Conservation (phyloP, 2,797 vertebrate species). For the Podargus strigoides region DNA sequence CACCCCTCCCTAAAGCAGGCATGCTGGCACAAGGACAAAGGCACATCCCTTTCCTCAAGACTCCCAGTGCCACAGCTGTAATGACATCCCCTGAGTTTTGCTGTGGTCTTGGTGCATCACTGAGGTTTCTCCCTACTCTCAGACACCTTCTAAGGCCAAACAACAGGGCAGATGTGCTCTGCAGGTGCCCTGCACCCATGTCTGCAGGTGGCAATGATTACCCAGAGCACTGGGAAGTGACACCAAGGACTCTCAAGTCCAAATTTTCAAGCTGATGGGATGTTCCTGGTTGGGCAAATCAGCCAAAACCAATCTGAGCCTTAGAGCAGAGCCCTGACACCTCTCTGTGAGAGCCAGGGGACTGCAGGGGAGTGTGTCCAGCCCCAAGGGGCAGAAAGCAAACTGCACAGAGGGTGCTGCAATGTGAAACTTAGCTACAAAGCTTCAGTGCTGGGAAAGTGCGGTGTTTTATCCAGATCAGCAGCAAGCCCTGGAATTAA, state of each 20-base stretch:
- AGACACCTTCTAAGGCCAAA: background rate
- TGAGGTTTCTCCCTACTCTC: background rate
- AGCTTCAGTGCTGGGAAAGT: constrained; percentile 27
- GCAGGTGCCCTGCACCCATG: fast-evolving
- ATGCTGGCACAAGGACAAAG: background rate
- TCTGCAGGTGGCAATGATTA: background rate
- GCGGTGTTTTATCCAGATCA: constrained; percentile 11
- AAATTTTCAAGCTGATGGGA: background rate
- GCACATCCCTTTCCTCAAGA: background rate
- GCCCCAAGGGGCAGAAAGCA: background rate
- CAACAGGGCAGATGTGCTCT: background rate
- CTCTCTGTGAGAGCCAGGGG: background rate
- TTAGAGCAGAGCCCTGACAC: background rate
- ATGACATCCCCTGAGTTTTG: background rate
- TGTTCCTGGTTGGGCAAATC: background rate
- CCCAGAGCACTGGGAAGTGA: background rate
- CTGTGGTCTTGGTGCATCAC: background rate
- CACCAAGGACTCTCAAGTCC: background rate
- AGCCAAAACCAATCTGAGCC: background rate
- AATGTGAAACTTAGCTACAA: background rate
- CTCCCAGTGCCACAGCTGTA: background rate
- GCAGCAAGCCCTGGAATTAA: constrained; percentile 32
- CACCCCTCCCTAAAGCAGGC: background rate
- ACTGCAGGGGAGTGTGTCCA: background rate
- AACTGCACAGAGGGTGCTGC: background rate